Base-by-base conservation (phyloP, 2,113 vertebrate genomes). In the Spea bombifrons region DNA sequence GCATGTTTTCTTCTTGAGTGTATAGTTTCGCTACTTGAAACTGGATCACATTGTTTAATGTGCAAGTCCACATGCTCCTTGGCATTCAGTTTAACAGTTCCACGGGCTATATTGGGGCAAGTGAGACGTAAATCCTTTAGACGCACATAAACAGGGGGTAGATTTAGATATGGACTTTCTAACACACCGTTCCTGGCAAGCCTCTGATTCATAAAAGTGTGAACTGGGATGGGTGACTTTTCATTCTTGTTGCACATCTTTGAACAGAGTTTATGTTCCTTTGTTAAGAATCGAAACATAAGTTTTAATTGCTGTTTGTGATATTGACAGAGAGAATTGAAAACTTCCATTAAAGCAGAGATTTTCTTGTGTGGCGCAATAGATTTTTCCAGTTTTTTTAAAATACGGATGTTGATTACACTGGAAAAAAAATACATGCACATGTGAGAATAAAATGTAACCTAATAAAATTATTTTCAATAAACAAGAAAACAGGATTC, bases 321-420 rank as follows among this genome's bases (percentile, higher is more conserved):
- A 88, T 89, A 92, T 72, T 83, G 88, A 86, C 94, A 96, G 85
- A 93, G 88, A 75, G 92, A 91, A 77, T 91, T 90, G 89, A 95
- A 89, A 88, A 95, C 91, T 88, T 88, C 92, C 90, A 84, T 90
- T 93, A 96, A 89, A 80, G 91, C 84, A 83, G 94, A 93, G 83
- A 90, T 90, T 92, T 75, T 85, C 86, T 89, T 90, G 86, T 90
- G 89, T 88, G 90, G 90, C 89, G 90, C 90, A 91, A 89, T 83
- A 87, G 90, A 86, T 90, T 93, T 91, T 86, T 91, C 89, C 88
- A 90, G 91, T 87, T 92, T 81, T 80, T 74, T 49, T 52, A 80
- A 64, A 43, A 55, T 71, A 48, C 81, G 92, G 90, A 89, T 90
- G 88, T 86, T 87, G 89, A 75, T 84, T 85, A 87, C 78, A 86